These are phyloP conservation scores for Pandemis corylana DNA, from an alignment of 2,888 invertebrate genomes.

Conservation along the genomic window DNA sequence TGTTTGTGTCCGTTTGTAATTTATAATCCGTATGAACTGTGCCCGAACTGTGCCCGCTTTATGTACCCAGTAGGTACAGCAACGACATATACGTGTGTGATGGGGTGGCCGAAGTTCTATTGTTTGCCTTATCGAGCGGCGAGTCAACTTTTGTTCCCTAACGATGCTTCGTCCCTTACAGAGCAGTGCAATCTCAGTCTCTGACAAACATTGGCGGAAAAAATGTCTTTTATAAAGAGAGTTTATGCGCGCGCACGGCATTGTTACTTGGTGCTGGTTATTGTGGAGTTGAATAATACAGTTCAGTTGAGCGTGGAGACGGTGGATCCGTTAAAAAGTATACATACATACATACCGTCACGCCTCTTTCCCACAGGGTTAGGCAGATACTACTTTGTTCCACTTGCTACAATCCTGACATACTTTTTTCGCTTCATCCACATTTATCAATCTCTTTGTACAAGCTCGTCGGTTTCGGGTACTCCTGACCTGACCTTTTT, in stretches of 20 bases:
- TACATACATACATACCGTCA: too few species aligned
- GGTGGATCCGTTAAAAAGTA: not conserved
- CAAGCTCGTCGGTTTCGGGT: too few species aligned
- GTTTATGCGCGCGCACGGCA: constrained; percentile 7
- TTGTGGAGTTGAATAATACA: not conserved
- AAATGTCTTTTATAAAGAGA: not conserved
- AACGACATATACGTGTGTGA: not conserved
- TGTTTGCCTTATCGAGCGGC: constrained; percentile 12
- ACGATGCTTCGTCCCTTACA: constrained; percentile 19
- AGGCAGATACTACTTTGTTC: too few species aligned
- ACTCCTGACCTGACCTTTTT: too few species aligned
- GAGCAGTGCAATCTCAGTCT: not conserved
- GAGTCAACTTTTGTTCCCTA: constrained; percentile 21
- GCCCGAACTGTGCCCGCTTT: not conserved
- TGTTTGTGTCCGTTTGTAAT: too few species aligned
- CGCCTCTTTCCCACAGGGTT: too few species aligned
- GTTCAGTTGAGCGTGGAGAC: not conserved
- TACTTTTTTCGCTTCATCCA: too few species aligned
- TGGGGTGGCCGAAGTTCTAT: not conserved
- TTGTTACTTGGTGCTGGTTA: not conserved
- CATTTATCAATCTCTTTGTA: too few species aligned
- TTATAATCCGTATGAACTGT: not conserved
- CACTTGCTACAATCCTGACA: too few species aligned
- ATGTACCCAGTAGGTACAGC: not conserved
- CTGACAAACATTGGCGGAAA: not conserved